These are phyloP conservation scores for Aldabrachelys gigantea DNA, from an alignment of 2,113 vertebrate species.

Conservation along the genomic window DNA sequence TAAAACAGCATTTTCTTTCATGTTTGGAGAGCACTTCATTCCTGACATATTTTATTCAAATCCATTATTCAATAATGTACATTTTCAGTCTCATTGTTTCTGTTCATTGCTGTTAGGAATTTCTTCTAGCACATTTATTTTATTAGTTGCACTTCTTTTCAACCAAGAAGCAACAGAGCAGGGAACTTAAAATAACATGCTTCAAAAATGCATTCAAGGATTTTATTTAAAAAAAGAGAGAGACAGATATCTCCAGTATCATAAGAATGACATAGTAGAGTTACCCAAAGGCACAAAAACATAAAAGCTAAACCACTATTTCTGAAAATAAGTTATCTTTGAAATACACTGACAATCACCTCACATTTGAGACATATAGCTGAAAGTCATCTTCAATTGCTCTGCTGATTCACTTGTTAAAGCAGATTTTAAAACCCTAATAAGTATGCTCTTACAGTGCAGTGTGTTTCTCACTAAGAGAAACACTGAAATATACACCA, in stretches of 20 bases:
- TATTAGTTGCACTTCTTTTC: slow-evolving; percentile 14
- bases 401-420: slow-evolving; percentile 19
- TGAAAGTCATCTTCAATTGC: not conserved
- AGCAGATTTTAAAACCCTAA: slow-evolving; percentile 38
- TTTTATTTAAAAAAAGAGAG: not conserved
- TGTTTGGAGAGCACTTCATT: slow-evolving; percentile 16
- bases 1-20: not conserved
- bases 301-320: slow-evolving; percentile 5
- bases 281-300: not conserved
- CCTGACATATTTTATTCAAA: slow-evolving; percentile 1
- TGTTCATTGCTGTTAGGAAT: not conserved
- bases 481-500: not conserved
- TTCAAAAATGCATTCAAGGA: not conserved
- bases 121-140: slow-evolving; percentile 27
- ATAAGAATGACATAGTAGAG: not conserved
- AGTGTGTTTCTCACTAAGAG: not conserved
- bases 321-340: slow-evolving; percentile 1
- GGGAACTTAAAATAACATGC: not conserved
- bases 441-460: slow-evolving; percentile 34
- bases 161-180: slow-evolving; percentile 8
- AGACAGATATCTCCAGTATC: not conserved
- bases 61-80: slow-evolving; percentile 2
- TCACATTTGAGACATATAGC: not conserved
- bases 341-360: not conserved
- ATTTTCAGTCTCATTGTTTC: slow-evolving; percentile 28